Conservation (phyloP, 2,888 invertebrate genomes). For the Drosophila peninsularis region DNA sequence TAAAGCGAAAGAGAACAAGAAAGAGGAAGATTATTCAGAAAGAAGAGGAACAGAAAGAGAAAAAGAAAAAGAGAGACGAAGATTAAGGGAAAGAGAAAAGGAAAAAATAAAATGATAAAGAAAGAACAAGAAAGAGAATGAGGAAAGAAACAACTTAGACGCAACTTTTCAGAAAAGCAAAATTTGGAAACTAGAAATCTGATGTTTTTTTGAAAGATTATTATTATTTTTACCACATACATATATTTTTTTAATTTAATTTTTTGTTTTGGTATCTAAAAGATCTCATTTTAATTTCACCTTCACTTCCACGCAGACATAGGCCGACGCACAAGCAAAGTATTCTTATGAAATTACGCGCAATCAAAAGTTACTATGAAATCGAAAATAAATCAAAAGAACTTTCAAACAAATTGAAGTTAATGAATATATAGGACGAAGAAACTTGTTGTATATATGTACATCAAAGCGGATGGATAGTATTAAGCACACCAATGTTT, state of each 20-base stretch:
- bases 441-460: slow-evolving; percentile 36
- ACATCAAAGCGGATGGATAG: slow-evolving; percentile 39
- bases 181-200: slow-evolving; percentile 11
- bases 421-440: not conserved
- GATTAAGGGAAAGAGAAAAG: not conserved
- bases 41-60: not conserved
- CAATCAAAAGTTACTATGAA: slow-evolving; percentile 62
- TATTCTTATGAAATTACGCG: slow-evolving; percentile 74
- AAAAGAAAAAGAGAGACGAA: not conserved
- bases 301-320: slow-evolving; percentile 68
- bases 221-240: slow-evolving; percentile 12
- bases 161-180: not conserved
- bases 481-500: slow-evolving; percentile 64
- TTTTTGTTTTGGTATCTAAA: slow-evolving; percentile 61
- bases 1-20: not conserved
- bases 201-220: slow-evolving; percentile 17
- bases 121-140: not conserved
- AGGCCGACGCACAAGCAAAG: slow-evolving; percentile 74
- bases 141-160: slow-evolving; percentile 1
- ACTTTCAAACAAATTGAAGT: not conserved
- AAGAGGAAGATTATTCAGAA: too few relatives aligned
- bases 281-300: slow-evolving; percentile 66
- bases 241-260: not conserved
- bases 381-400: slow-evolving; percentile 9
- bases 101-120: not conserved